Conservation (phyloP, 2,888 invertebrate genomes). For the Conistra vaccinii region DNA sequence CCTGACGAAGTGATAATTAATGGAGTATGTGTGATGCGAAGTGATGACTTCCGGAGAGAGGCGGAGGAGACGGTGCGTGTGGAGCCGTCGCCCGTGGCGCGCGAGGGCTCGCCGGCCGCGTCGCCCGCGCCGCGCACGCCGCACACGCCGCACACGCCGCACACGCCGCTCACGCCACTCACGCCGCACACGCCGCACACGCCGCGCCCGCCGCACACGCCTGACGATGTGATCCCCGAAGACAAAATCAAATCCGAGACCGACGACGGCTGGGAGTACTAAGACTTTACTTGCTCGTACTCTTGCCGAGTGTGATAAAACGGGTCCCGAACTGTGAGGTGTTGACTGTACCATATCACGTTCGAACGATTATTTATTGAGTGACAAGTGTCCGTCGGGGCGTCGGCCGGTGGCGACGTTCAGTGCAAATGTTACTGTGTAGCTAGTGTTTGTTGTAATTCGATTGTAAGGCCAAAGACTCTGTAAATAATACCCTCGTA, state of each 20-base stretch:
- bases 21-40: conserved; percentile 97
- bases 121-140: conserved; percentile 78
- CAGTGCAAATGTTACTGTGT: conserved; percentile 79
- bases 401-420: conserved; percentile 69
- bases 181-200: conserved; percentile 71
- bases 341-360: conserved; percentile 67
- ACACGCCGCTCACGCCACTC: conserved; percentile 70
- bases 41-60: conserved; percentile 93
- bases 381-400: conserved; percentile 53
- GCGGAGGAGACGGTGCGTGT: conserved; percentile 94
- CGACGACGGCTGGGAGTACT: conserved; percentile 92
- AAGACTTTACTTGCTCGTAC: conserved; percentile 62
- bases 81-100: conserved; percentile 94
- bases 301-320: conserved; percentile 68
- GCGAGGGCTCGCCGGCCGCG: conserved; percentile 81
- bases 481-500: conserved; percentile 83
- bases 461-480: conserved; percentile 89
- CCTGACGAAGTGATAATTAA: conserved; percentile 97
- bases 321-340: conserved; percentile 73
- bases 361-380: conserved; percentile 75
- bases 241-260: conserved; percentile 91
- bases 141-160: conserved; percentile 71
- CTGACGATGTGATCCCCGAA: conserved; percentile 82
- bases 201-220: conserved; percentile 71
- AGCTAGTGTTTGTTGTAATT: conserved; percentile 80